A percentile compares a stretch with the other conserved stretches of the same genome.
Evolutionary conservation across 2,113 vertebrate species (phyloP).

Genomic region (Dasyornis broadbenti): DNA sequence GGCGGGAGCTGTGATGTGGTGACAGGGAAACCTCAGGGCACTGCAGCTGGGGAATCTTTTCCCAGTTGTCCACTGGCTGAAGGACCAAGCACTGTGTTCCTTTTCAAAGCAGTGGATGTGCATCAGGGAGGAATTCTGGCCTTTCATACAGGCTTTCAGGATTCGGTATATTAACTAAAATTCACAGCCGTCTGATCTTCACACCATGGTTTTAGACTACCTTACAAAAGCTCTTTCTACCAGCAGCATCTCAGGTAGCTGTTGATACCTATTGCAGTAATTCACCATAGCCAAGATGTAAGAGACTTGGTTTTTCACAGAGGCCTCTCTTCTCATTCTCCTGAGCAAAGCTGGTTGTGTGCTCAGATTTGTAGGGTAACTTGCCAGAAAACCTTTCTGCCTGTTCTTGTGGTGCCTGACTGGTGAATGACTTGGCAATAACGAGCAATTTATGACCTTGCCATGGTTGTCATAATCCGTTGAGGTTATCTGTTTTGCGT

Average conservation of each 20-base stretch:
- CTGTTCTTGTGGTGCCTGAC: not conserved
- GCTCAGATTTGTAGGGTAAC: not conserved
- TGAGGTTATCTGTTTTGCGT: not conserved
- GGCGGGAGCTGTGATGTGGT: not conserved
- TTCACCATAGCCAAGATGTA: not conserved
- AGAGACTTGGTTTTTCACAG: not conserved
- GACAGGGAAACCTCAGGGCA: not conserved
- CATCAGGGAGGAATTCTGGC: not conserved
- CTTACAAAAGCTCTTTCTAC: not conserved
- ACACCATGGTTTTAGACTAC: not conserved
- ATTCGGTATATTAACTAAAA: not conserved
- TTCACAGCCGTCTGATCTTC: not conserved
- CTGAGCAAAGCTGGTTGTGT: not conserved
- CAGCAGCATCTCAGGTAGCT: not conserved
- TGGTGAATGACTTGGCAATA: too few relatives aligned
- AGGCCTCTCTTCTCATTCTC: not conserved
- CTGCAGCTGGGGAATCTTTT: not conserved
- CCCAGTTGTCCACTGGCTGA: not conserved
- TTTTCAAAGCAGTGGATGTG: not conserved
- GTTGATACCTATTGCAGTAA: not conserved
- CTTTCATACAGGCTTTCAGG: not conserved
- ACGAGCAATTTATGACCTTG: not conserved
- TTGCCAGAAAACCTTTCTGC: not conserved
- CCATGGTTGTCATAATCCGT: rapidly evolving
- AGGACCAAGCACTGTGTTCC: not conserved